phyloP scores from a whole-genome alignment of 1,140 invertebrate genomes.

The Campoletis sonorensis region DNA sequence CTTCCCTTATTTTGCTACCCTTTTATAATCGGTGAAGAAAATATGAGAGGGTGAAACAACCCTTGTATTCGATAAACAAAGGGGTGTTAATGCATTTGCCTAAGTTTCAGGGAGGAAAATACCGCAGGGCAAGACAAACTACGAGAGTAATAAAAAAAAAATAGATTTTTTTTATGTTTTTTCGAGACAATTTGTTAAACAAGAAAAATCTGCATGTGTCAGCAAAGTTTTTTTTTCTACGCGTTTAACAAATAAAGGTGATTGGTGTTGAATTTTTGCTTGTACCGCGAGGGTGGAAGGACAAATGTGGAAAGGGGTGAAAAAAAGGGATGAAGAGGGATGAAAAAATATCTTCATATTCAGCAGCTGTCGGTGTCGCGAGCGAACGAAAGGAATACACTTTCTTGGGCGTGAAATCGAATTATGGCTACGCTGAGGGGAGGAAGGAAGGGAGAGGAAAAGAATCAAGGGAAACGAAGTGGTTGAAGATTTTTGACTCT shows the following conservation, averaged over 20 bases:
- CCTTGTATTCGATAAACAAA: constrained; percentile 57
- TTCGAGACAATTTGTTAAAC: background rate
- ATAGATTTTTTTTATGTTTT: background rate
- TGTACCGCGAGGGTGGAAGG: background rate
- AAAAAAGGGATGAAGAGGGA: background rate
- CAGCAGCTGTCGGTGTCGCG: constrained; percentile 38
- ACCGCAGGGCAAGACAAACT: background rate
- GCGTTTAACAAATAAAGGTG: background rate
- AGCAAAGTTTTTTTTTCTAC: no score
- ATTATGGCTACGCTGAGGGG: constrained; percentile 36
- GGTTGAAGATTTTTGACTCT: constrained; percentile 28
- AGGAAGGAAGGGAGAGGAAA: constrained; percentile 14
- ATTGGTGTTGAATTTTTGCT: background rate
- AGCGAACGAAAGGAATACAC: constrained; percentile 40
- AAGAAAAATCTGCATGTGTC: no score
- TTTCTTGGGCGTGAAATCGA: constrained; percentile 47
- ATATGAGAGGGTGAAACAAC: constrained; percentile 22
- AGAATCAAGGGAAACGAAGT: constrained; percentile 48
- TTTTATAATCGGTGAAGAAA: background rate
- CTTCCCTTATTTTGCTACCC: background rate
- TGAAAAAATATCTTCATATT: constrained; percentile 38
- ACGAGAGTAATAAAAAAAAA: background rate
- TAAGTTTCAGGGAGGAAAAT: constrained; percentile 42
- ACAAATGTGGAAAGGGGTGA: background rate
- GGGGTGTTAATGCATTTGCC: constrained; percentile 60